Base-by-base conservation (phyloP, 2,888 invertebrate species). In the Lithosia quadra region DNA sequence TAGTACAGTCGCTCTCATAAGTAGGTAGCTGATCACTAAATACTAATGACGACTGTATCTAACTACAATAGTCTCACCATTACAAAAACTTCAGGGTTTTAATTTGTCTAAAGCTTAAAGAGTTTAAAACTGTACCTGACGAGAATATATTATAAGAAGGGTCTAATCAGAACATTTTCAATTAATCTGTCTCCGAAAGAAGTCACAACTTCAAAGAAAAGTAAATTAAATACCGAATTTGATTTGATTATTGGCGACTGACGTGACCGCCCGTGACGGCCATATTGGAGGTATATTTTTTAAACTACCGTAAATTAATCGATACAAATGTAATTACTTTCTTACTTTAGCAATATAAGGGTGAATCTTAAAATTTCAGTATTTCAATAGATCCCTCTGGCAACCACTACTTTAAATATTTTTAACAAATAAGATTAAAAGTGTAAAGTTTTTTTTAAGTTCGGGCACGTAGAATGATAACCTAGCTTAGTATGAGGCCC, bases 181-280 rank as follows among this genome's bases (percentile, higher is more conserved):
- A 84, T 84, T 78, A 80, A 72, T 34, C 75, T 80, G 75, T 75
- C 76, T 10, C 65, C 65, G 60, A 80, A 76, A 75, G 67, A 78
- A 70, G 63, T 72, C 57, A 10, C 21, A 10, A 68, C 73, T 76
- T 82, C 75, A 78, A 83, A 84, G 77, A 43, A 9, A 57, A 58
- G 62, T 63, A 72, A 72, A 75, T 83, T 75, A 55, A 75, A 72
- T 76, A 70, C 62, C 15, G 24, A 74, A 66, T 61, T 69, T 73
- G 49, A 73, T 76, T 74, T 66, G 18, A 75, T 78, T 76, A 73
- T 57, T 69, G 21, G 60, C 39, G 24, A 71, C 75, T 75, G 65
- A 78, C 69, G 69, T 64, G 33, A 39, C 64, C 53, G 53, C 33
- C 53, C 9, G 9, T 18, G 49, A 18, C n/a, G 49, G 49, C 49